These are phyloP conservation scores for Rotaria macrura DNA, from an alignment of 2,888 invertebrate genomes.

Conservation along the genomic window DNA sequence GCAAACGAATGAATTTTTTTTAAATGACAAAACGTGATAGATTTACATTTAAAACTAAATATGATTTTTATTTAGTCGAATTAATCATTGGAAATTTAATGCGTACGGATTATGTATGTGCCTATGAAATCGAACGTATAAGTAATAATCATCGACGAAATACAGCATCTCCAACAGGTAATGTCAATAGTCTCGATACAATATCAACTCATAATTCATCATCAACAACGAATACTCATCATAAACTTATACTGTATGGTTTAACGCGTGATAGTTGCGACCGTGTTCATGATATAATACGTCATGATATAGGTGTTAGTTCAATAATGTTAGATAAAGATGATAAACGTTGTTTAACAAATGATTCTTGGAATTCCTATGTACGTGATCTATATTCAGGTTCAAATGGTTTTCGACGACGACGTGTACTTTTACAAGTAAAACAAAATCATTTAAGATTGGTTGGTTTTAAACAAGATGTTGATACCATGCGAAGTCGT, in stretches of 20 bases:
- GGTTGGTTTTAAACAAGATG: slow-evolving; percentile 9
- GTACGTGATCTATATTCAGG: background rate
- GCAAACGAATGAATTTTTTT: background rate
- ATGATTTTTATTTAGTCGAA: background rate
- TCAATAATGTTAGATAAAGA: slow-evolving; percentile 15
- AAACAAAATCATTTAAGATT: slow-evolving; percentile 5
- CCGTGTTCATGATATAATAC: background rate
- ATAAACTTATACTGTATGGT: background rate
- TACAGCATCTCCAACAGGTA: background rate
- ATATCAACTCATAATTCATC: background rate
- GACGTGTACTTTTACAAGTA: background rate
- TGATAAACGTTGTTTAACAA: slow-evolving; percentile 9
- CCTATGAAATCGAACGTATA: background rate
- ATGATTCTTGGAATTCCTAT: background rate
- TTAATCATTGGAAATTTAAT: background rate
- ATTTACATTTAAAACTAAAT: too few relatives aligned
- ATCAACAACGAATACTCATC: background rate
- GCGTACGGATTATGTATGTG: background rate
- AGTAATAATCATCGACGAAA: background rate
- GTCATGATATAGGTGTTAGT: background rate
- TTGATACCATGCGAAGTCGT: background rate
- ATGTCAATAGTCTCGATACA: background rate
- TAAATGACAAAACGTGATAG: too few relatives aligned
- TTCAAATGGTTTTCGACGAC: background rate
- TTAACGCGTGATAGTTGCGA: background rate